Conservation (phyloP, 2,113 vertebrate genomes). For the Mystacornis crossleyi region DNA sequence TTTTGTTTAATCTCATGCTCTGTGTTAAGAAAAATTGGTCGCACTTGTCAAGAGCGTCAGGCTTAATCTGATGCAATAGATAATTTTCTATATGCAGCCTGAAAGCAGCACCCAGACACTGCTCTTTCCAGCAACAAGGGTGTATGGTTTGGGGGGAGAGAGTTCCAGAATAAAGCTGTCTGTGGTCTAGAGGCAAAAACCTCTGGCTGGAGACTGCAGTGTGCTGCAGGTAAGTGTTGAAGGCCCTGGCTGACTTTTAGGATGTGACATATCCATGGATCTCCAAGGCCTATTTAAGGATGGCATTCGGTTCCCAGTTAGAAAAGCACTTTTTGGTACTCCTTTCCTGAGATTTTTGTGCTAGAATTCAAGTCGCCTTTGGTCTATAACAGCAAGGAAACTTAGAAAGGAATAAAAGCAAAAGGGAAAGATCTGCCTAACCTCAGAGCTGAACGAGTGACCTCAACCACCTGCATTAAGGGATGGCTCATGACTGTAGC, state of each 20-base stretch:
- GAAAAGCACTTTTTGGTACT: background rate
- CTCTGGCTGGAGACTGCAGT: rapidly evolving
- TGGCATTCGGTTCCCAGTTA: background rate
- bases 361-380: background rate
- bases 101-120: background rate
- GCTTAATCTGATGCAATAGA: background rate
- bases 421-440: background rate
- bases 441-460: background rate
- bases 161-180: background rate
- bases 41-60: background rate
- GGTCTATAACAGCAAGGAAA: background rate
- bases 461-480: background rate
- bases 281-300: background rate
- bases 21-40: background rate
- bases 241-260: background rate
- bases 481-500: background rate
- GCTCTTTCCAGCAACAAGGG: background rate
- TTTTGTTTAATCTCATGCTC: background rate
- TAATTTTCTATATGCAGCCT: background rate
- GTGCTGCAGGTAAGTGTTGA: rapidly evolving
- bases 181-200: background rate
- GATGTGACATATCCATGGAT: rapidly evolving
- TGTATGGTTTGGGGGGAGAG: background rate
- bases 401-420: background rate
- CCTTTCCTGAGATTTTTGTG: background rate